Percentiles rank a stretch among this genome's conserved stretches.
These are phyloP conservation scores for Ochotona curzoniae DNA, from an alignment of 2,113 vertebrate genomes.

Conservation along the genomic window DNA sequence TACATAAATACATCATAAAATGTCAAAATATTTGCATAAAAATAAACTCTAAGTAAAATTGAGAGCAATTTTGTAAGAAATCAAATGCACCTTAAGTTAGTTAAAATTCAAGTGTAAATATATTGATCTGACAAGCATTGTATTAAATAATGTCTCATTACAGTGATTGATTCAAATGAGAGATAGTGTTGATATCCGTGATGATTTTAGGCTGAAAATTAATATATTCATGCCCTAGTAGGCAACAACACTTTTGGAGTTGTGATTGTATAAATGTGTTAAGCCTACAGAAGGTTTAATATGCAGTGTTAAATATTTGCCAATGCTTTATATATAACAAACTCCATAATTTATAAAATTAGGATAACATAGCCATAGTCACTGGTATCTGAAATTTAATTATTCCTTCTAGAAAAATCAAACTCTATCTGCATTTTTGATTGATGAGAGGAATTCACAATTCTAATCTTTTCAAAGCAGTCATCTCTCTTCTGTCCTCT, in stretches of 20 bases:
- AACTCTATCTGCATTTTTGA: not conserved
- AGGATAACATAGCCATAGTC: not conserved
- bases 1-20: not conserved
- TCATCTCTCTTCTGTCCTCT: not conserved
- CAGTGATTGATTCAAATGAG: not conserved
- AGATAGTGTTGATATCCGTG: not conserved
- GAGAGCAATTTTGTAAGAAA: not conserved
- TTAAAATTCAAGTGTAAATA: constrained; percentile 7
- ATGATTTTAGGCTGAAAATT: not conserved
- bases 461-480: not conserved
- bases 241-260: not conserved
- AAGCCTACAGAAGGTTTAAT: not conserved
- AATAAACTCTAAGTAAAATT: not conserved
- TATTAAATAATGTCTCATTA: not conserved
- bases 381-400: not conserved
- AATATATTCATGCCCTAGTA: not conserved
- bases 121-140: not conserved
- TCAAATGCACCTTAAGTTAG: not conserved
- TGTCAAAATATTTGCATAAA: not conserved
- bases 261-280: not conserved
- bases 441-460: not conserved
- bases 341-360: not conserved
- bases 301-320: not conserved
- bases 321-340: not conserved
- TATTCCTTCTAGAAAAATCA: not conserved